Percentiles rank a stretch among this genome's conserved stretches.
Evolutionary conservation across 2,113 vertebrate genomes (phyloP).

Genomic region (Balaeniceps rex): DNA sequence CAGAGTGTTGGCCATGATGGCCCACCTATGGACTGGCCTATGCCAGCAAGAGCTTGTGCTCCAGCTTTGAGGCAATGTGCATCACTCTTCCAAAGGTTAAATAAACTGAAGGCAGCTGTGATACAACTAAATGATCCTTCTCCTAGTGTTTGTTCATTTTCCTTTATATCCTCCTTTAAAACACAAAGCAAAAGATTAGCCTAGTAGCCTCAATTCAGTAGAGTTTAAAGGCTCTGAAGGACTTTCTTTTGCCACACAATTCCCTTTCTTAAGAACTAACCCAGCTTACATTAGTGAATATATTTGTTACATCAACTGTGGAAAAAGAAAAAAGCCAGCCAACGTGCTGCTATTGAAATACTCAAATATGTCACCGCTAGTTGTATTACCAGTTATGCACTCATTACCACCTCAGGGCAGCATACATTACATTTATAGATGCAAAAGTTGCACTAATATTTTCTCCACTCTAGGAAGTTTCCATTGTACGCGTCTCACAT

Average conservation of each 20-base stretch:
- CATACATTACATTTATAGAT: background rate
- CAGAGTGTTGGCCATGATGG: fast-evolving
- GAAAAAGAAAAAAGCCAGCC: background rate
- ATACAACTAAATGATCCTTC: background rate
- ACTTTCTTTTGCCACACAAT: background rate
- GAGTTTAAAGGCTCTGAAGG: background rate
- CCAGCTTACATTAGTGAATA: background rate
- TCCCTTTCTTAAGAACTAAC: background rate
- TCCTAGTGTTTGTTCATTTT: background rate
- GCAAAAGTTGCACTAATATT: background rate
- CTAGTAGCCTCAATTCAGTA: background rate
- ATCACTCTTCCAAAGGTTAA: background rate
- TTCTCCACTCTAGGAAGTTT: background rate
- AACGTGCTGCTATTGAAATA: background rate
- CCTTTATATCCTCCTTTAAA: background rate
- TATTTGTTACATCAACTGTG: background rate
- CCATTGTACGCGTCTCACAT: background rate
- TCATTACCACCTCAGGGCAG: background rate
- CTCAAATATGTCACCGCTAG: background rate
- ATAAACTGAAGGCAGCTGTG: background rate
- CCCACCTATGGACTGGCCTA: no score
- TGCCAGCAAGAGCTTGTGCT: background rate
- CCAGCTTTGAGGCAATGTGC: background rate
- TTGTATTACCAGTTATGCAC: background rate
- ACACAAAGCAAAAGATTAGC: background rate